Evolutionary conservation across 2,113 vertebrate species (phyloP), one percentile per base, ranked within the genome.

Genomic region (Tenebrosternarchus preto): DNA sequence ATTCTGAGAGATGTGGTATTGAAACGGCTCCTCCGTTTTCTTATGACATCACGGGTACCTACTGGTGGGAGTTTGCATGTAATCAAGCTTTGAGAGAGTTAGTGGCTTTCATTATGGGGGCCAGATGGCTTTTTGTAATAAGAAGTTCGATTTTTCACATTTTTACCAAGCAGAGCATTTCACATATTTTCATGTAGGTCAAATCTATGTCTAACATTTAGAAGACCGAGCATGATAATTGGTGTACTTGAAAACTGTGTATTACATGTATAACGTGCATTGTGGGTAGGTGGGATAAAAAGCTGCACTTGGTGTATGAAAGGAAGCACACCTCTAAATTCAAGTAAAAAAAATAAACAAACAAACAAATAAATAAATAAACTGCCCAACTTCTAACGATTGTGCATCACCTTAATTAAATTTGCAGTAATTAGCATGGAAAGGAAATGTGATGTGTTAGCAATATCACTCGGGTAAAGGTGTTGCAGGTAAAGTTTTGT

Each of bases 401-500:
- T 76, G 84, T 82, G 74, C 81, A 81, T 75, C 84, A 80, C 87
- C 89, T 90, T 92, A 92, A 91, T 92, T 91, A 88, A 92, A 83
- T 88, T 87, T 88, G 85, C 85, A 87, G 87, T 88, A 90, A 92
- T 93, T 91, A 91, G 90, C 87, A 85, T 85, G 84, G 86, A 87
- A 89, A 85, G 55, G 57, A 76, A 78, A 73, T 15, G 56, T 8
- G 84, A 88, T 72, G 83, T 87, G 86, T 89, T 63, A 71, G 84
- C 33, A 89, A 82, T 88, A 84, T 89, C 83, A 90, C 86, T 90
- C 90, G 84, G 79, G 81, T 80, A 69, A 24, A 90, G 57, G 82
- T 90, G 89, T 91, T 86, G 73, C 89, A 92, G 90, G 90, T 91
- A 89, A 76, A 68, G 80, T 71, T 90, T 89, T 88, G 88, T 29